phyloP scores from a whole-genome alignment of 53 echinoderm and acorn worm genomes.

The Actinopyga echinites region DNA sequence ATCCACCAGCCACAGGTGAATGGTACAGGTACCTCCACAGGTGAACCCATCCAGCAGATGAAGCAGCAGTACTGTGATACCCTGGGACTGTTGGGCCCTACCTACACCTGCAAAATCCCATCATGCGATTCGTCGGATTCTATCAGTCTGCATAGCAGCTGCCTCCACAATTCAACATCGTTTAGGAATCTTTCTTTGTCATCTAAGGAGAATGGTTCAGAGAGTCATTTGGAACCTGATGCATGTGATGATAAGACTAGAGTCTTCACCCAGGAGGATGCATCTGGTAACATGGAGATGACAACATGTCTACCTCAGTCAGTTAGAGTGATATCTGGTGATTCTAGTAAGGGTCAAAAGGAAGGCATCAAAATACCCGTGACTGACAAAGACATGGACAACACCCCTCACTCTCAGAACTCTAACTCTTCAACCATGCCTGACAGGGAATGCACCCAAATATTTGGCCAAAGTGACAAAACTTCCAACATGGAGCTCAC shows the following conservation, averaged over 20 bases:
- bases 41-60: slow-evolving; percentile 8
- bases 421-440: not conserved
- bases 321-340: too few relatives aligned
- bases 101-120: not conserved
- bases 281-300: slow-evolving; percentile 65
- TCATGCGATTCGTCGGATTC: slow-evolving; percentile 22
- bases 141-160: slow-evolving; percentile 14
- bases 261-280: slow-evolving; percentile 37
- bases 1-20: not conserved
- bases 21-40: not conserved
- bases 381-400: too few relatives aligned
- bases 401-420: too few relatives aligned
- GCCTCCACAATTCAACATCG: not conserved
- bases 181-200: not conserved
- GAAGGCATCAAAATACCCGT: too few relatives aligned
- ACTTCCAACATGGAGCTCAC: slow-evolving; percentile 6
- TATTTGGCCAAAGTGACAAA: slow-evolving; percentile 9
- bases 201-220: not conserved
- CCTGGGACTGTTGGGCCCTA: slow-evolving; percentile 5
- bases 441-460: not conserved
- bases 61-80: not conserved
- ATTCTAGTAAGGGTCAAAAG: too few relatives aligned
- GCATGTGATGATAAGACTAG: slow-evolving; percentile 4
- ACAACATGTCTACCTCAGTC: slow-evolving; percentile 43
- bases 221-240: not conserved